Base-by-base conservation (phyloP, 2,797 vertebrate species). In the Sylvilagus floridanus region DNA sequence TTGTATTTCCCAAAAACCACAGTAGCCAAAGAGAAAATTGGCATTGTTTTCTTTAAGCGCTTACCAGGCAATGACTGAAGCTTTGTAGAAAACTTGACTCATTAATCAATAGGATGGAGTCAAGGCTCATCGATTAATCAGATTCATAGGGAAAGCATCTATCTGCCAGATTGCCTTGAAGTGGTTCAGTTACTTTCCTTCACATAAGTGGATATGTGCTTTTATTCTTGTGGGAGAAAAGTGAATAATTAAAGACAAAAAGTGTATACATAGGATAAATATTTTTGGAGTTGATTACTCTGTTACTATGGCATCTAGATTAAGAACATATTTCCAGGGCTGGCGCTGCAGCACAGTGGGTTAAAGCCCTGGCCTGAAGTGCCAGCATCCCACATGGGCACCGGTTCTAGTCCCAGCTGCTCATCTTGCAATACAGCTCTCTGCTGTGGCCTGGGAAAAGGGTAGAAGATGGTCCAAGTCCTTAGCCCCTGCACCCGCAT, bases 101-200 rank as follows among this genome's bases (percentile, higher is more conserved):
- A 93, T 65, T 50, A 69, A 90, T 66, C n/a, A 93, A 26, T 26
- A 73, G 42, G 4, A 87, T 5, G 52, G 16, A 84, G 9, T 68
- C 77, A 81, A 78, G 19, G 5, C 30, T 66, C 26, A 42, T 12
- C 72, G 21, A 84, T 50, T 24, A 73, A 79, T n/a, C 91, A 73
- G 52, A 78, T 47, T 95, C 30, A 82, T 60, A 93, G 13, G 6
- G 2, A 92, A 79, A 63, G 19, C 1, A 52, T 73, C 19, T 69
- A 50, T 57, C 37, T 90, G 19, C 84, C 30, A 78, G 63, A 63
- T 82, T 83, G 52, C 24, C 7, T 86, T 50, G 42, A 84, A 57
- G 57, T 68, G 26, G 5, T 57, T 93, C 26, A 79, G 50, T 35
- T 95, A 91, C 12, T 87, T 73, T 79, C 9, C n/a, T 86, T 87